phyloP scores from a whole-genome alignment of 2,888 invertebrate genomes.

The Leucophora obtusa region DNA sequence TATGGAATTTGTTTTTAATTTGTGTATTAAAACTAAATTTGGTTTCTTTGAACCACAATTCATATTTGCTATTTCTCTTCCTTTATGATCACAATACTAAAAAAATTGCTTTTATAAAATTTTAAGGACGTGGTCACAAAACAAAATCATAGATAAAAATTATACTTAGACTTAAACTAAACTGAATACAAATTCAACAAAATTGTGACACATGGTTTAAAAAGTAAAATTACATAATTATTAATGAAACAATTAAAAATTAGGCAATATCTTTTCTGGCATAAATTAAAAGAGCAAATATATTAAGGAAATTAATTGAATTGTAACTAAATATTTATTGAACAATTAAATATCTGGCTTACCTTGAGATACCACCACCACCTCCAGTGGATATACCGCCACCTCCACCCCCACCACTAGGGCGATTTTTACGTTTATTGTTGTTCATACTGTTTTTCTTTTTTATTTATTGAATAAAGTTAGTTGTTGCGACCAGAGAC shows the following conservation, averaged over 20 bases:
- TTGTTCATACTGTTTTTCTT: constrained; percentile 77
- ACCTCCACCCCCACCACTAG: constrained; percentile 79
- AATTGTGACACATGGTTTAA: not conserved
- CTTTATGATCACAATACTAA: no score
- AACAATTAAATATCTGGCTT: constrained; percentile 39
- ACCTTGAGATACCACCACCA: constrained; percentile 65
- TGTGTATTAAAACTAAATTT: no score
- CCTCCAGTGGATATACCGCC: constrained; percentile 66
- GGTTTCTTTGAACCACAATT: no score
- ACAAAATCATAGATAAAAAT: no score
- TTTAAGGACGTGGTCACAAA: no score
- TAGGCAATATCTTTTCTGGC: not conserved
- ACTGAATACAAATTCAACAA: not conserved
- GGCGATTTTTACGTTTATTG: constrained; percentile 91
- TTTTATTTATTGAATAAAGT: constrained; percentile 32
- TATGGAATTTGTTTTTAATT: no score
- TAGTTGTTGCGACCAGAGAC: constrained; percentile 52
- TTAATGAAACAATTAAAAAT: not conserved
- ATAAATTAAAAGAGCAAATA: not conserved
- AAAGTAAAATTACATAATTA: not conserved
- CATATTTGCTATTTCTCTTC: no score
- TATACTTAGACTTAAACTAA: no score
- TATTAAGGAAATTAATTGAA: not conserved
- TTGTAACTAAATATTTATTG: constrained; percentile 11
- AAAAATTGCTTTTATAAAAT: no score